Percentiles rank a stretch among this genome's conserved stretches.
These are phyloP conservation scores for Pogonocichla stellata DNA, from an alignment of 2,113 vertebrate genomes.

Conservation along the genomic window DNA sequence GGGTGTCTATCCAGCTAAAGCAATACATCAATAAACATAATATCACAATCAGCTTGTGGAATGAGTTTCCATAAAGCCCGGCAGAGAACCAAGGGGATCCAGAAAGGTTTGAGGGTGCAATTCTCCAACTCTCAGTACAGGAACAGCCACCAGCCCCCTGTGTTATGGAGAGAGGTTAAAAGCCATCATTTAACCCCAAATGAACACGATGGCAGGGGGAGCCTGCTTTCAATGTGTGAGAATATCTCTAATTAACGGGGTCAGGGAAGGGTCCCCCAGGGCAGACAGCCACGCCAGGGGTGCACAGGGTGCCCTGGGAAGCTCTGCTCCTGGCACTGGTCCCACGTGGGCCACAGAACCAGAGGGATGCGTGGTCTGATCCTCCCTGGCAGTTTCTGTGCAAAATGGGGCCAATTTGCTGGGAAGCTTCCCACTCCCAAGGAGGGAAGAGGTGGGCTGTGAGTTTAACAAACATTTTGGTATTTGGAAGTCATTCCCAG, in stretches of 20 bases:
- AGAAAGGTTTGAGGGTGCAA: not conserved
- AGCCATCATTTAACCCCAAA: not conserved
- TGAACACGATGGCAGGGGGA: not conserved
- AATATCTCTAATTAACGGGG: not conserved
- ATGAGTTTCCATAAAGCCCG: not conserved
- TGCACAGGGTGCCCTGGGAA: not conserved
- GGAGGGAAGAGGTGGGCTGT: conserved; percentile 56
- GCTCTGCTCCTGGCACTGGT: not conserved
- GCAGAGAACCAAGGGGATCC: not conserved
- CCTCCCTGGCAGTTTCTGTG: conserved; percentile 40
- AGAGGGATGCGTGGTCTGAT: conserved; percentile 33
- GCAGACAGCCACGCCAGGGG: not conserved
- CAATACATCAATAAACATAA: not conserved
- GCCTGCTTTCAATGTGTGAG: not conserved
- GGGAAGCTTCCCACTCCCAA: conserved; percentile 42
- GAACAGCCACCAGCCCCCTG: not conserved
- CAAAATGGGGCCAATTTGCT: conserved; percentile 46
- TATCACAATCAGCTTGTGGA: not conserved
- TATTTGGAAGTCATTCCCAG: conserved; percentile 67
- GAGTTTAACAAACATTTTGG: conserved; percentile 67
- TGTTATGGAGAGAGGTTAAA: not conserved
- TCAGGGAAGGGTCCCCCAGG: not conserved
- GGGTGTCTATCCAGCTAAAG: not conserved
- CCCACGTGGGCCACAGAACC: not conserved
- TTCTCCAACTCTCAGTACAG: not conserved